Evolutionary conservation across 2,888 invertebrate genomes (phyloP).

Genomic region (Latheticus oryzae): DNA sequence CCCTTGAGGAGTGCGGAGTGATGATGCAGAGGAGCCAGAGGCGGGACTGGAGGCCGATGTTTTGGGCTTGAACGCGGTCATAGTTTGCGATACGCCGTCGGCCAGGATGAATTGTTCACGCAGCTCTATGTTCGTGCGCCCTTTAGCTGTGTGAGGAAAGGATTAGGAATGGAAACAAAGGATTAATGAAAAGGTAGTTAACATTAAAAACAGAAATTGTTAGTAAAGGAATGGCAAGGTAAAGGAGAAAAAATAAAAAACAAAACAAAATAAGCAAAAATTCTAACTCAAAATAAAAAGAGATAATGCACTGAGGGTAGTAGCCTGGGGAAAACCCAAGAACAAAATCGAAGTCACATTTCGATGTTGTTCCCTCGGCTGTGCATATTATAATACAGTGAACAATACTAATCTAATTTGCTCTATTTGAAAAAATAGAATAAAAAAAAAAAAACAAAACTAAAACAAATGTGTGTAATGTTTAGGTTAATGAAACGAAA

Average conservation of each 20-base stretch:
- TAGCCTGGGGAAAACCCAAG: constrained; percentile 2
- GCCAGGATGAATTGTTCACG: constrained; percentile 99
- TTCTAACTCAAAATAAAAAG: constrained; percentile 40
- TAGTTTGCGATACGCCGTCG: constrained; percentile 97
- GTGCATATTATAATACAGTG: constrained; percentile 25
- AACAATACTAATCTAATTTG: constrained; percentile 4
- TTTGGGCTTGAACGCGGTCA: constrained; percentile 98
- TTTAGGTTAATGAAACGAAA: constrained; percentile 40
- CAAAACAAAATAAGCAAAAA: constrained; percentile 60
- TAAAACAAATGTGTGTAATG: constrained; percentile 37
- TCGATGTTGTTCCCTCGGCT: neutral
- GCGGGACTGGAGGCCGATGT: constrained; percentile 83
- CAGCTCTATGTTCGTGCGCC: constrained; percentile 99
- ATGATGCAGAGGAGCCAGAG: constrained; percentile 68
- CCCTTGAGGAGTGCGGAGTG: constrained; percentile 78
- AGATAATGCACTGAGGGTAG: constrained; percentile 17
- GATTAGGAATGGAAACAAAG: constrained; percentile 6
- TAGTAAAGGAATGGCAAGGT: constrained; percentile 34
- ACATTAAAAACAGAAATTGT: constrained; percentile 26
- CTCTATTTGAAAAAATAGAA: neutral
- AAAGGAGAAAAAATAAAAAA: constrained; percentile 52
- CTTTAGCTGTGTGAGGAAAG: constrained; percentile 79
- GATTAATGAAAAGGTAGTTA: constrained; percentile 19
- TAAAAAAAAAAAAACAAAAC: constrained; percentile 12
- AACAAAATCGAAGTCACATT: neutral